Evolutionary conservation across 2,797 vertebrate species (phyloP), one percentile per base, ranked within the genome.

Genomic region (Lagocephalus sceleratus): DNA sequence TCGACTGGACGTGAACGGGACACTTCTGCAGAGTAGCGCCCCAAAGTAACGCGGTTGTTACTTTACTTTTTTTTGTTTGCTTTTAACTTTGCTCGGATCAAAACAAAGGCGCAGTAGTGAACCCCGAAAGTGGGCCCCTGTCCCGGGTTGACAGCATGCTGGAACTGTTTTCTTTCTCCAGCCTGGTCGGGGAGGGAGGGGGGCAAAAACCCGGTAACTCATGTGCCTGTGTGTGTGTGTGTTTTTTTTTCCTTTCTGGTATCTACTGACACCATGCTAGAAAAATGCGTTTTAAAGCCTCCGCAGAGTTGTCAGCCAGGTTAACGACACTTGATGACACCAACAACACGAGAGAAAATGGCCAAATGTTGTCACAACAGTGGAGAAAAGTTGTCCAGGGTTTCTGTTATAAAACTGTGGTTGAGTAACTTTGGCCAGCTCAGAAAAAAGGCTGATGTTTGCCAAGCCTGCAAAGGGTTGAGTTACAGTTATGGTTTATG

Each of bases 81-180:
- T n/a, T 45, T 4, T 5, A 57, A 47, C 40, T 59, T 53, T 14
- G 32, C 10, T 14, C 12, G 32, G 51, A 51, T 66, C 81, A 66
- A 47, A 83, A 78, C 78, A 82, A 76, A 61, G 61, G 50, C 56
- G 58, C 44, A 20, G 22, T n/a, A 17, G n/a, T 43, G 60, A 57
- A 17, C 4, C 60, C 65, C 50, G 38, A 60, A 32, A 64, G 54
- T 29, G 75, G 85, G 84, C 85, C 82, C 61, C 78, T 20, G 66
- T 55, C 17, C 47, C 63, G 68, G 75, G 44, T 5, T 79, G 82
- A 80, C 76, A 80, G 54, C 72, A 44, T 55, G 75, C 68, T 64
- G 61, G 47, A 51, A 9, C 54, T 66, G 76, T 75, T 78, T 50
- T 71, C 50, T 58, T 50, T 56, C 45, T 54, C 22, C 57, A 19